Conservation (phyloP, 1,140 invertebrate genomes). For the Lamellibrachia luymesi region DNA sequence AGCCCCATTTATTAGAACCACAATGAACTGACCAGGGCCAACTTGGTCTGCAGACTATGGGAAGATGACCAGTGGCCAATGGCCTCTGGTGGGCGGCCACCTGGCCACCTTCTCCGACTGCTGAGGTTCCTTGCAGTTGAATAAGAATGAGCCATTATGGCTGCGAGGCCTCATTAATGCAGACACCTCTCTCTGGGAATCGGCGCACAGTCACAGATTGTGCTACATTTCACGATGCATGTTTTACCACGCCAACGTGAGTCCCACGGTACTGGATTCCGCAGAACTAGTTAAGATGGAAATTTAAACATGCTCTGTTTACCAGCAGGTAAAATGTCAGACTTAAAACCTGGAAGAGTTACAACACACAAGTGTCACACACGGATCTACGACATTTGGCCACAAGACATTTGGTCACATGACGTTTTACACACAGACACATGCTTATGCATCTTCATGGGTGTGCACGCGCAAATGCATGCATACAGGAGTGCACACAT, state of each 20-base stretch:
- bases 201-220: background rate
- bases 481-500: background rate
- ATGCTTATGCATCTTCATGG: background rate
- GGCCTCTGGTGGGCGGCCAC: background rate
- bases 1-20: background rate
- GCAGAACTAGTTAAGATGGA: background rate
- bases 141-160: background rate
- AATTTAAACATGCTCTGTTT: slow-evolving; percentile 5
- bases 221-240: background rate
- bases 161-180: background rate
- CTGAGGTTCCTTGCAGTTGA: background rate
- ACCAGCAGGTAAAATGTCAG: slow-evolving; percentile 4
- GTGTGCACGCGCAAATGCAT: background rate
- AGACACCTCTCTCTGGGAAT: background rate
- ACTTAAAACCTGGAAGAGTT: background rate
- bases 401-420: no score
- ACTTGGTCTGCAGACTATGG: background rate
- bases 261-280: background rate
- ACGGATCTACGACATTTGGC: no score
- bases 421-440: background rate
- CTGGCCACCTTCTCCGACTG: background rate
- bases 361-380: background rate
- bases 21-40: background rate
- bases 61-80: background rate
- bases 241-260: background rate